phyloP scores from a whole-genome alignment of 1,140 invertebrate genomes.

The Lethrus apterus region DNA sequence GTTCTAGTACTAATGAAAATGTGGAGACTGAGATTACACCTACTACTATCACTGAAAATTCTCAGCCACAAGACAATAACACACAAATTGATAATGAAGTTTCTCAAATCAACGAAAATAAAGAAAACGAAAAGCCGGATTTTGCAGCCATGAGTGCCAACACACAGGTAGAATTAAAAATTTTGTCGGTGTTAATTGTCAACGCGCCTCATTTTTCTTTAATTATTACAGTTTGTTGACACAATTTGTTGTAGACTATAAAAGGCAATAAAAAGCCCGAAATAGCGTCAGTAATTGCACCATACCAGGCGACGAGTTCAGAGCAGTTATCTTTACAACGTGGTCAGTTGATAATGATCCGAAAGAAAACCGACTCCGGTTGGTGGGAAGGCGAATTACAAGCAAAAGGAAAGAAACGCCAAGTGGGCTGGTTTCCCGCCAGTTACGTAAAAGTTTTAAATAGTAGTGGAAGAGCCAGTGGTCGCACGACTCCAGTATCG shows the following conservation, averaged over 20 bases:
- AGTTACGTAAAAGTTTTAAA: slow-evolving; percentile 87
- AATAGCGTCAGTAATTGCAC: slow-evolving; percentile 82
- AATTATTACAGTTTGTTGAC: too few species aligned
- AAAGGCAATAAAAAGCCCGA: slow-evolving; percentile 66
- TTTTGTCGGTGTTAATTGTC: too few species aligned
- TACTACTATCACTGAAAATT: neutral
- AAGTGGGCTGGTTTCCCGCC: slow-evolving; percentile 96
- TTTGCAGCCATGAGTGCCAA: slow-evolving; percentile 45
- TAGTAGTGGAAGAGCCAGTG: slow-evolving; percentile 56
- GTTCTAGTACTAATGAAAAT: slow-evolving; percentile 18
- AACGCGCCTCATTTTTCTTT: too few species aligned
- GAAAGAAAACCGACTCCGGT: slow-evolving; percentile 91
- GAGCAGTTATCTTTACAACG: slow-evolving; percentile 85
- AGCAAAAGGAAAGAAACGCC: slow-evolving; percentile 89
- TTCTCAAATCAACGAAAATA: slow-evolving; percentile 42
- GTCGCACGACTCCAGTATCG: slow-evolving; percentile 64
- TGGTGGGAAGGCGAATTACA: slow-evolving; percentile 99
- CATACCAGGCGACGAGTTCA: slow-evolving; percentile 78
- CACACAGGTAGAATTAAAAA: slow-evolving; percentile 48
- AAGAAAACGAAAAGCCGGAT: slow-evolving; percentile 39
- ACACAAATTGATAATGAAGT: slow-evolving; percentile 37
- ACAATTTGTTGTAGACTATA: slow-evolving; percentile 22
- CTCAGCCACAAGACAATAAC: slow-evolving; percentile 17
- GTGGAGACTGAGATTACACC: slow-evolving; percentile 3
- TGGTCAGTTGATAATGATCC: slow-evolving; percentile 92